A percentile compares a stretch with the other conserved stretches of the same genome.
Conservation (phyloP, 2,888 invertebrate species). For the Oscheius onirici region DNA sequence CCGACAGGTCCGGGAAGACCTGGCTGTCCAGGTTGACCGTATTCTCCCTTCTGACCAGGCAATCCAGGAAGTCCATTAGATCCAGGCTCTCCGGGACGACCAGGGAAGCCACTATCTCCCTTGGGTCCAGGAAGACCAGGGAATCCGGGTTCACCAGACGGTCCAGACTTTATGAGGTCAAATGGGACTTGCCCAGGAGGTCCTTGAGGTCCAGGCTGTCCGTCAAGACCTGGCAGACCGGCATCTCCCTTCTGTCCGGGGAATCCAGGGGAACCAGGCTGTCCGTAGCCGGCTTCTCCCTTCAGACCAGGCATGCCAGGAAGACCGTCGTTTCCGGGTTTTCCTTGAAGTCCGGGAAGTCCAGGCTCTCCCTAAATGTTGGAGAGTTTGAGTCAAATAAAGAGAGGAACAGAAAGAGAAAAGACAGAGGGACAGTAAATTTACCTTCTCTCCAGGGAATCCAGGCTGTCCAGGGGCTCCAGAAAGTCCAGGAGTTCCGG, state of each 20-base stretch:
- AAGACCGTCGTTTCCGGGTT: slow-evolving; percentile 78
- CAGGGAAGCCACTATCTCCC: slow-evolving; percentile 73
- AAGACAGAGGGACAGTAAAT: background rate
- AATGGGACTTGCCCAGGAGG: slow-evolving; percentile 68
- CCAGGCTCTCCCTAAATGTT: slow-evolving; percentile 38
- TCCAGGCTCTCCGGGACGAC: slow-evolving; percentile 73
- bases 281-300: slow-evolving; percentile 70
- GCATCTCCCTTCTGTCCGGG: slow-evolving; percentile 65
- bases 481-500: slow-evolving; percentile 74
- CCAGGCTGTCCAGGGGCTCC: slow-evolving; percentile 69
- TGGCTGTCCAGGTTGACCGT: slow-evolving; percentile 74
- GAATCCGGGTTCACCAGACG: slow-evolving; percentile 70
- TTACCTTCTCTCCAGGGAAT: slow-evolving; percentile 77
- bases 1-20: slow-evolving; percentile 86
- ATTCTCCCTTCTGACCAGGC: slow-evolving; percentile 62
- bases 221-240: slow-evolving; percentile 65
- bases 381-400: background rate
- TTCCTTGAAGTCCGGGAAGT: slow-evolving; percentile 69
- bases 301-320: slow-evolving; percentile 72
- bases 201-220: slow-evolving; percentile 70
- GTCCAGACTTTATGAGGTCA: slow-evolving; percentile 71
- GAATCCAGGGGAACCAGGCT: slow-evolving; percentile 74
- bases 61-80: slow-evolving; percentile 58
- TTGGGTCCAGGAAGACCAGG: slow-evolving; percentile 74
- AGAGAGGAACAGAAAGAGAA: background rate